These are phyloP conservation scores for Sorex maritimensis DNA, from an alignment of 2,797 vertebrate species.

Conservation along the genomic window DNA sequence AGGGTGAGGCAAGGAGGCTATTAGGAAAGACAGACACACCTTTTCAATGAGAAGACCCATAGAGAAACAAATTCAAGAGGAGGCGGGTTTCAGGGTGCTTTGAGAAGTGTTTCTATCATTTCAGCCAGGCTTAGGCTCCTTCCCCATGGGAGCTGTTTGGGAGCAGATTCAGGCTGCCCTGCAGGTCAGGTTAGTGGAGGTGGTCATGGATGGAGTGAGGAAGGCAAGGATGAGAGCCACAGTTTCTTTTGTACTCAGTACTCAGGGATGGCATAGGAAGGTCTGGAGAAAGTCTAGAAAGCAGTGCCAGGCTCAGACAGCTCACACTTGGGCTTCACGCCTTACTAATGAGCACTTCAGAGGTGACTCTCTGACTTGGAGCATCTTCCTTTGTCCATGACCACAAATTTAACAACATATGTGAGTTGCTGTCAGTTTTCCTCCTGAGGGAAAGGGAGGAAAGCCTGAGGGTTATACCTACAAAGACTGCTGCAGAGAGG, in stretches of 20 bases:
- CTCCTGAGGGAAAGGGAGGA: background rate
- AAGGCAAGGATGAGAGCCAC: background rate
- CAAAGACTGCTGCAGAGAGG: background rate
- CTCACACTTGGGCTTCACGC: background rate
- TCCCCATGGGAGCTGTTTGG: background rate
- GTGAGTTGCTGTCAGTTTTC: background rate
- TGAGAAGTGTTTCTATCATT: background rate
- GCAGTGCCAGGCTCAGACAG: background rate
- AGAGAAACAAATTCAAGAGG: too few species aligned
- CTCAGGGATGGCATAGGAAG: background rate
- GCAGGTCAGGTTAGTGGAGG: background rate
- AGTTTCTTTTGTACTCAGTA: background rate
- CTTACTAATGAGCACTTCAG: background rate
- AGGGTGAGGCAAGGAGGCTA: background rate
- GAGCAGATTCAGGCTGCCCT: background rate
- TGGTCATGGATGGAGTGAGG: background rate
- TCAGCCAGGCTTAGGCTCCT: background rate
- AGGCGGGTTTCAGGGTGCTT: background rate
- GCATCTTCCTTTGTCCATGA: background rate
- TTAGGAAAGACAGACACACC: background rate
- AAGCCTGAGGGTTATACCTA: background rate
- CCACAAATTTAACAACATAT: background rate
- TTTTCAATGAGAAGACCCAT: too few species aligned
- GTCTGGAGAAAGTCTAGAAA: background rate
- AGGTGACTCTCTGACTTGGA: background rate